Conservation (phyloP, 1,140 invertebrate species). For the Drosophila trapezifrons region DNA sequence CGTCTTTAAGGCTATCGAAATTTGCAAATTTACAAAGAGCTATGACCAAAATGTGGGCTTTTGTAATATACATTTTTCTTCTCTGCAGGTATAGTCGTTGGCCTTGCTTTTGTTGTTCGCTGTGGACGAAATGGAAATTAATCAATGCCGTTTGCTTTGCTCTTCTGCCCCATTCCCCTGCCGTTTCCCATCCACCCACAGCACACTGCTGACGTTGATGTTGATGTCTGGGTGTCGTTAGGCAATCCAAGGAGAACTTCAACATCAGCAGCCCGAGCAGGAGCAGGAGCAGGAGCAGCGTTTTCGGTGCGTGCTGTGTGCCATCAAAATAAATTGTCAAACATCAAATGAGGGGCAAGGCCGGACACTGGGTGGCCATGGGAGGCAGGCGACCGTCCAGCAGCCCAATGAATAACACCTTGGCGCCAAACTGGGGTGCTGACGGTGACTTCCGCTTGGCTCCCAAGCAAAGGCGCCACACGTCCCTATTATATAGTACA, state of each 20-base stretch:
- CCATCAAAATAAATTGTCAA: conserved; percentile 80
- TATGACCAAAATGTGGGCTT: neutral
- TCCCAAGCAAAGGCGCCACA: conserved; percentile 65
- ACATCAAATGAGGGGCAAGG: conserved; percentile 59
- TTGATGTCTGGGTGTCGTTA: conserved; percentile 54
- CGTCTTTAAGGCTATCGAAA: no score
- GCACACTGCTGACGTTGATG: conserved; percentile 52
- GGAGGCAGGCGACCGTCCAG: conserved; percentile 27
- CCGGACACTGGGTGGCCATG: conserved; percentile 17
- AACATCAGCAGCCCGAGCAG: conserved; percentile 25
- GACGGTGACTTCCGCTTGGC: conserved; percentile 53
- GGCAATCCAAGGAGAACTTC: conserved; percentile 39
- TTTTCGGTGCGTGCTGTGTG: conserved; percentile 60
- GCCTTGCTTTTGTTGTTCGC: conserved; percentile 58
- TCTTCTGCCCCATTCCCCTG: conserved; percentile 23
- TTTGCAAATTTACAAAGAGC: no score
- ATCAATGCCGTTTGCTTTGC: conserved; percentile 76
- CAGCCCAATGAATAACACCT: conserved; percentile 50
- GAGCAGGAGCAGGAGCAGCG: conserved; percentile 22
- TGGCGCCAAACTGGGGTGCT: conserved; percentile 36
- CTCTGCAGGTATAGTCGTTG: conserved; percentile 39
- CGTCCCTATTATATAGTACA: conserved; percentile 53
- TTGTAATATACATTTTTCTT: neutral
- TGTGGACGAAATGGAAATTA: conserved; percentile 74
- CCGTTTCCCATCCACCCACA: neutral